phyloP scores from a whole-genome alignment of 2,888 invertebrate genomes.

The Malthinus flaveolus region DNA sequence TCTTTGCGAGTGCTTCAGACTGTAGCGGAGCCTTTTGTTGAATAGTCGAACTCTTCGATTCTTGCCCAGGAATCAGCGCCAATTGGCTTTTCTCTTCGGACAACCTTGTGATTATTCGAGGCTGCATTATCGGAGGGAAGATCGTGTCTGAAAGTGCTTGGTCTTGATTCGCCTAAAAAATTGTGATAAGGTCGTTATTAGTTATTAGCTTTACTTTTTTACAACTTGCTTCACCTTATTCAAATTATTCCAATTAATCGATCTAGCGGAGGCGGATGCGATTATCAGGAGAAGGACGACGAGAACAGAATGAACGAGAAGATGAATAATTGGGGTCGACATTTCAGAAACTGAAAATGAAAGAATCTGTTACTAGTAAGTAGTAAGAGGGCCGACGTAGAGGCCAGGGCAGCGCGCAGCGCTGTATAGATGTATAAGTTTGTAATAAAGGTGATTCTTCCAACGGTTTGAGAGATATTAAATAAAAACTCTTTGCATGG shows the following conservation, averaged over 20 bases:
- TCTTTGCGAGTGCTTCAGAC: conserved; percentile 47
- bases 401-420: too few species aligned
- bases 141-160: conserved; percentile 38
- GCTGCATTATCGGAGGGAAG: too few species aligned
- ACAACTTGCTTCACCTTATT: conserved; percentile 41
- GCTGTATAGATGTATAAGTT: too few species aligned
- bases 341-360: conserved; percentile 8
- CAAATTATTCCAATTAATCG: conserved; percentile 44
- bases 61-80: too few species aligned
- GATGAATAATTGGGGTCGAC: conserved; percentile 7
- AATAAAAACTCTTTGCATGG: too few species aligned
- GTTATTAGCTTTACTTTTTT: neutral
- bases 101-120: too few species aligned
- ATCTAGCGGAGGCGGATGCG: conserved; percentile 39
- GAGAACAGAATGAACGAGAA: conserved; percentile 10
- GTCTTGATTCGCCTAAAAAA: conserved; percentile 14
- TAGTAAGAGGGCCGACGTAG: too few species aligned
- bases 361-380: too few species aligned
- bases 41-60: conserved; percentile 41
- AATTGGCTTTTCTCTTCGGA: too few species aligned
- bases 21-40: conserved; percentile 47
- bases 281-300: conserved; percentile 11
- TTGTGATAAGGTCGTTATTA: too few species aligned
- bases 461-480: too few species aligned
- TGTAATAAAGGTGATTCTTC: too few species aligned